Conservation (phyloP, 2,797 vertebrate genomes). For the Artibeus jamaicensis region DNA sequence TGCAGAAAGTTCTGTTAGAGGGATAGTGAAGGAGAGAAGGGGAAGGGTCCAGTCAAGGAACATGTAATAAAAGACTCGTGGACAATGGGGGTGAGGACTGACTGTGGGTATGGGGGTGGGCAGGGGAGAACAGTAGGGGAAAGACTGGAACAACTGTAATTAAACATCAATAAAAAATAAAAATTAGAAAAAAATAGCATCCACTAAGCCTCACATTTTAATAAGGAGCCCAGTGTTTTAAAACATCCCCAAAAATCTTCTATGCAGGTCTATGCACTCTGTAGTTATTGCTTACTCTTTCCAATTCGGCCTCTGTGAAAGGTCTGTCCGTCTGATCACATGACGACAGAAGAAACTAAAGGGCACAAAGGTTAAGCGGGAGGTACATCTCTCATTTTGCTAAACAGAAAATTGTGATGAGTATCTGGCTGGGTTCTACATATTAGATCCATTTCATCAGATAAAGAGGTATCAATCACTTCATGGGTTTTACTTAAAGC, state of each 20-base stretch:
- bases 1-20: not conserved
- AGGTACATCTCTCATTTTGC: not conserved
- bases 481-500: not conserved
- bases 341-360: not conserved
- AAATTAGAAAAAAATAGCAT: not conserved
- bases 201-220: not conserved
- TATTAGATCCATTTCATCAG: not conserved
- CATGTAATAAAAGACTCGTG: no score
- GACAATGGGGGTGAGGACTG: no score
- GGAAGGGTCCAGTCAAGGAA: no score
- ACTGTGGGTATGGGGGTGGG: no score
- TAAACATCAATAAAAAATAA: no score
- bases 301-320: not conserved
- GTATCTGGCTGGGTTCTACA: not conserved
- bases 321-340: not conserved
- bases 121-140: no score
- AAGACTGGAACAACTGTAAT: no score
- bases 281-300: not conserved
- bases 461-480: not conserved
- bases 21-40: no score
- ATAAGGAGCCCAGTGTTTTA: not conserved
- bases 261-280: not conserved
- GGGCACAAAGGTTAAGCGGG: not conserved
- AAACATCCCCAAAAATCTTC: not conserved
- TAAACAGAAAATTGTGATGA: not conserved